A percentile compares a stretch with the other conserved stretches of the same genome.
These are phyloP conservation scores for Prunella himalayana DNA, from an alignment of 2,113 vertebrate genomes.

Conservation along the genomic window DNA sequence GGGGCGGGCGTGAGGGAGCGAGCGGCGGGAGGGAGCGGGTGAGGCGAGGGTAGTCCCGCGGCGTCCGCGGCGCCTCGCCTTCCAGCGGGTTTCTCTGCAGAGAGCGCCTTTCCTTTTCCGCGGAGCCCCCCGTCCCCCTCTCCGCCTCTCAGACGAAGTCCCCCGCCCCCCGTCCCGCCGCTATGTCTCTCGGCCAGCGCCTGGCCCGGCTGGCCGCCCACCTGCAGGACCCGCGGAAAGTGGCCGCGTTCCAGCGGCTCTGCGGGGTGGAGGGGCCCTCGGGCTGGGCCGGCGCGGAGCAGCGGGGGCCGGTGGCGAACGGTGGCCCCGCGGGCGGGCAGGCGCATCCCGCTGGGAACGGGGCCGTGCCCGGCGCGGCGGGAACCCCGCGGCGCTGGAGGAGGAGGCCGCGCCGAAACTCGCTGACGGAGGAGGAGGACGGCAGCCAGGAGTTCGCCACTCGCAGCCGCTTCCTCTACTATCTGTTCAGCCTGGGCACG, in stretches of 20 bases:
- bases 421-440: conserved; percentile 82
- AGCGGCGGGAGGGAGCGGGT: fast-evolving
- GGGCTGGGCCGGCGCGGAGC: background rate
- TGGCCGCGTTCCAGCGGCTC: conserved; percentile 87
- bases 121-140: background rate
- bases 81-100: background rate
- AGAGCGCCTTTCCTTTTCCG: background rate
- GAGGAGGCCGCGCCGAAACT: conserved; percentile 82
- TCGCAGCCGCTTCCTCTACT: conserved; percentile 83
- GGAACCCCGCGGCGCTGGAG: background rate
- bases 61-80: background rate
- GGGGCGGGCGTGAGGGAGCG: background rate
- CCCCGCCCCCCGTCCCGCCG: background rate
- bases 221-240: conserved; percentile 85
- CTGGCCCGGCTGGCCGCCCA: conserved; percentile 52
- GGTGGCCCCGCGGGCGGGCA: background rate
- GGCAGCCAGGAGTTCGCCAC: conserved; percentile 80
- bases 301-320: conserved; percentile 29
- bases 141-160: background rate
- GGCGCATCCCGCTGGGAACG: conserved; percentile 65
- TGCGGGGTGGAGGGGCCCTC: conserved; percentile 82
- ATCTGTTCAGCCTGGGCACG: conserved; percentile 90
- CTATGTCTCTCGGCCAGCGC: conserved; percentile 60
- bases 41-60: background rate
- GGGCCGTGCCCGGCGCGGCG: conserved; percentile 37